These are phyloP conservation scores for Dysidea cf. avara DNA, from an alignment of 37 sponge, comb jelly and placozoan species.

Conservation along the genomic window DNA sequence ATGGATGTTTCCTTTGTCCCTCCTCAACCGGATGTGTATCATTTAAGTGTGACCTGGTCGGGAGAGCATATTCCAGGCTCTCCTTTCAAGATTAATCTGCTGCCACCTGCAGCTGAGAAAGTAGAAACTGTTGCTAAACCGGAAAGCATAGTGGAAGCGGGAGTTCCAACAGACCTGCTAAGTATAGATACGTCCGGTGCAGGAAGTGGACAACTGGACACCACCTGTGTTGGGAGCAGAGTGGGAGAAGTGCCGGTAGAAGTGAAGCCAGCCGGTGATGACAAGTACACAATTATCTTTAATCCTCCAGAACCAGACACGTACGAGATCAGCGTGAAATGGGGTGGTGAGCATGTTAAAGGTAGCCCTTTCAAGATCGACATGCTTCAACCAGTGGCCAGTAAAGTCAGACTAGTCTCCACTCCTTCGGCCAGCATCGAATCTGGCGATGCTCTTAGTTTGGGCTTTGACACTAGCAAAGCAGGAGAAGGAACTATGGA, in stretches of 20 bases:
- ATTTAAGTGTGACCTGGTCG: constrained; percentile 60
- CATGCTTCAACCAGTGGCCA: constrained; percentile 21
- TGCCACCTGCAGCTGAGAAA: constrained; percentile 48
- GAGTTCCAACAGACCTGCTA: constrained; percentile 46
- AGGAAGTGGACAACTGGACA: constrained; percentile 60
- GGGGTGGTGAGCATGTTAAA: constrained; percentile 10
- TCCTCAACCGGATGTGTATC: constrained; percentile 43
- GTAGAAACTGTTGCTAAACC: constrained; percentile 53
- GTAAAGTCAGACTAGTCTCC: constrained; percentile 46
- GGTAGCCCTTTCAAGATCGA: constrained; percentile 38
- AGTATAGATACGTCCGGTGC: constrained; percentile 38
- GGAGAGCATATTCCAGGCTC: constrained; percentile 36
- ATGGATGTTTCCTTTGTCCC: constrained; percentile 37
- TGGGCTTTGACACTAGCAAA: constrained; percentile 37
- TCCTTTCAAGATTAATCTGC: constrained; percentile 51
- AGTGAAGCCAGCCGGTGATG: constrained; percentile 42
- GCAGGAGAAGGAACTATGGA: constrained; percentile 60
- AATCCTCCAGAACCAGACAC: constrained; percentile 24
- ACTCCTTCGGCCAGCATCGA: constrained; percentile 31
- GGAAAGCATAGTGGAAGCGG: constrained; percentile 23
- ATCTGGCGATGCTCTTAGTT: constrained; percentile 31
- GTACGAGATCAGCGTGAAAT: constrained; percentile 14
- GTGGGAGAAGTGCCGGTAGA: constrained; percentile 56
- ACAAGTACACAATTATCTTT: constrained; percentile 38
- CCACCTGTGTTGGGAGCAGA: constrained; percentile 34